These are phyloP conservation scores for Rhopalosiphum padi DNA, from an alignment of 1,140 invertebrate genomes.

Conservation along the genomic window DNA sequence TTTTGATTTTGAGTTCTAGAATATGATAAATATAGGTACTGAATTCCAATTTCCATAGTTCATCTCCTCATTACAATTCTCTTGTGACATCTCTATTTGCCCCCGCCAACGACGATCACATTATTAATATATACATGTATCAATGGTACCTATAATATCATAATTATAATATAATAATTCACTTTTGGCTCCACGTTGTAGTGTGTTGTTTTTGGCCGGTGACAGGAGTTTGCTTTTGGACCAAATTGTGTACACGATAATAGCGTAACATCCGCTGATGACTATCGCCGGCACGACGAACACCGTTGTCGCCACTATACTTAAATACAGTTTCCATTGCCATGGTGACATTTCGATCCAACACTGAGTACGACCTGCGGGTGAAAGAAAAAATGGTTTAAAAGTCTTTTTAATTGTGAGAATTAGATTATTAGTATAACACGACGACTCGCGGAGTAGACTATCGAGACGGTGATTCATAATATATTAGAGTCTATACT, in stretches of 20 bases:
- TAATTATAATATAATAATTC: conserved; percentile 7
- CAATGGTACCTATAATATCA: not conserved
- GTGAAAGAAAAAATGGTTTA: not conserved
- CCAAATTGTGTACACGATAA: conserved; percentile 94
- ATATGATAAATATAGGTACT: not conserved
- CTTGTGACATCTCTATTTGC: not conserved
- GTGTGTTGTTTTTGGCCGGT: conserved; percentile 50
- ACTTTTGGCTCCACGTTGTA: conserved; percentile 43
- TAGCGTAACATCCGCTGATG: conserved; percentile 88
- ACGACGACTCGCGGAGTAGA: not conserved
- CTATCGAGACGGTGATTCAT: not conserved
- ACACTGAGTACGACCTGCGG: conserved; percentile 79
- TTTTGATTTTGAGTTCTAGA: too few species aligned
- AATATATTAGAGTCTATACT: too few species aligned
- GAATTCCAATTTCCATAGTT: not conserved
- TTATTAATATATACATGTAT: not conserved
- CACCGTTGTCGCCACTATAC: conserved; percentile 79
- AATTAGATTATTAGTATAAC: not conserved
- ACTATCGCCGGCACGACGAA: conserved; percentile 90
- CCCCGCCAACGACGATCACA: too few species aligned
- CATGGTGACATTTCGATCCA: conserved; percentile 84
- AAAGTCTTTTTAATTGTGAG: not conserved
- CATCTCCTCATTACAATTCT: not conserved
- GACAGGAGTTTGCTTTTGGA: conserved; percentile 72
- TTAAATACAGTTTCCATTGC: conserved; percentile 91